Percentiles rank a stretch among this genome's conserved stretches.
Evolutionary conservation across 1,140 invertebrate genomes (phyloP).

Genomic region (Diachasmimorpha longicaudata): DNA sequence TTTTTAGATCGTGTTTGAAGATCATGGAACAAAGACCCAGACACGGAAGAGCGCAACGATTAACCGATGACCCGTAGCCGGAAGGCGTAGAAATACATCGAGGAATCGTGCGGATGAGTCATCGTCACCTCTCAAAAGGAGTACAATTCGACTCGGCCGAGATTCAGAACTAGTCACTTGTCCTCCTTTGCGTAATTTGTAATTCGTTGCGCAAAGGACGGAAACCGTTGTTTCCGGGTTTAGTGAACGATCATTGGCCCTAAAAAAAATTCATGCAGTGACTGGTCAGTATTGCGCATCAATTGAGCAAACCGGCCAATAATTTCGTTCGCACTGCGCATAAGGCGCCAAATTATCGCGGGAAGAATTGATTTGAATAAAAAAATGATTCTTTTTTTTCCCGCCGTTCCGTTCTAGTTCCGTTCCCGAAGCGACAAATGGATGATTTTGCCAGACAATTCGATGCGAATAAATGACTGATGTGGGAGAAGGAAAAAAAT

Average conservation of each 20-base stretch:
- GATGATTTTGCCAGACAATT: background rate
- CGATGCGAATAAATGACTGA: background rate
- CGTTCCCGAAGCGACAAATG: too few relatives aligned
- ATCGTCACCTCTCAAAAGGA: slow-evolving; percentile 1
- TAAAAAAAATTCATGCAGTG: background rate
- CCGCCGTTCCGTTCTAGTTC: too few relatives aligned
- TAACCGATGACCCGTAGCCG: slow-evolving; percentile 1
- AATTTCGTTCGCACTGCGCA: too few relatives aligned
- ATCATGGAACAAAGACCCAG: background rate
- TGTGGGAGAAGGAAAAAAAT: background rate
- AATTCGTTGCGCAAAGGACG: background rate
- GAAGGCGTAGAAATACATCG: background rate
- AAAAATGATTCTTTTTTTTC: too few relatives aligned
- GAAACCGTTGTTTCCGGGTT: background rate
- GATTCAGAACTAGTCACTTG: background rate
- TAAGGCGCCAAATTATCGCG: too few relatives aligned
- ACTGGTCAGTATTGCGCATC: background rate
- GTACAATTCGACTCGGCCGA: slow-evolving; percentile 4
- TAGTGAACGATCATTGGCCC: background rate
- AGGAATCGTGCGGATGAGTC: background rate
- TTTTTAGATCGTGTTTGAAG: background rate
- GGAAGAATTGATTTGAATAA: too few relatives aligned
- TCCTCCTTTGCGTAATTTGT: slow-evolving; percentile 6
- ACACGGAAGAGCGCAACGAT: background rate
- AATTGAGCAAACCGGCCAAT: background rate